Percentiles rank a stretch among this genome's conserved stretches.
These are phyloP conservation scores for Schlechtendalia chinensis DNA, from an alignment of 1,140 invertebrate species.

Conservation along the genomic window DNA sequence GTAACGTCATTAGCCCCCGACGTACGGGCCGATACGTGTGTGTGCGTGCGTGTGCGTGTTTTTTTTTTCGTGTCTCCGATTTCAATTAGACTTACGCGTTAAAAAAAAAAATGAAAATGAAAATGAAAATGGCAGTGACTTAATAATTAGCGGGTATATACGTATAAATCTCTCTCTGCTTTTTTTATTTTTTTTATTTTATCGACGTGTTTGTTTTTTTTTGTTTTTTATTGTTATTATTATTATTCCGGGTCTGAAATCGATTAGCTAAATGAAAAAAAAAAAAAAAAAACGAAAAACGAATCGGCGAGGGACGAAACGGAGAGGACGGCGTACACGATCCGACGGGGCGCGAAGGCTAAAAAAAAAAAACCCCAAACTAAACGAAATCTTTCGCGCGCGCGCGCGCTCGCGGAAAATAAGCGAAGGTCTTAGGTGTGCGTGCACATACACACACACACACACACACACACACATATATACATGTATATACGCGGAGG, in stretches of 20 bases:
- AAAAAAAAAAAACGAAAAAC: too few relatives aligned
- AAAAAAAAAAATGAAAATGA: not conserved
- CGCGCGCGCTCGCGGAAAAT: too few relatives aligned
- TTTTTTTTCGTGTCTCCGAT: slow-evolving; percentile 30
- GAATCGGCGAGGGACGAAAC: not conserved
- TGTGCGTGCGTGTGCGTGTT: not conserved
- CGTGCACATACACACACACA: too few relatives aligned
- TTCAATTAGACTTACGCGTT: slow-evolving; percentile 31
- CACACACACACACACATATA: too few relatives aligned
- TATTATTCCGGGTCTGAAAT: slow-evolving; percentile 28
- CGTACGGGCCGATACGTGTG: not conserved
- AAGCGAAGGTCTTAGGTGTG: slow-evolving; percentile 47
- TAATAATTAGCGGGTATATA: slow-evolving; percentile 39
- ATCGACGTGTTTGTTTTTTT: slow-evolving; percentile 35
- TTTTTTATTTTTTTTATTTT: slow-evolving; percentile 4
- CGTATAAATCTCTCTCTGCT: slow-evolving; percentile 6
- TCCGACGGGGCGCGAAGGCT: not conserved
- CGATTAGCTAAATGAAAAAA: slow-evolving; percentile 49
- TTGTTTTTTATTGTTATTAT: slow-evolving; percentile 6
- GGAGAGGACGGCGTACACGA: not conserved
- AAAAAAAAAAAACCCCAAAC: slow-evolving; percentile 17
- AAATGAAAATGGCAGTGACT: slow-evolving; percentile 15
- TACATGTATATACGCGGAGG: not conserved
- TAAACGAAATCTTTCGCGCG: slow-evolving; percentile 27
- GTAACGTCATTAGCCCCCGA: not conserved